A percentile compares a stretch with the other conserved stretches of the same genome.
These are phyloP conservation scores for Hexactinellida sp. DNA, from an alignment of 37 sponge, comb jelly and placozoan species.

Conservation along the genomic window DNA sequence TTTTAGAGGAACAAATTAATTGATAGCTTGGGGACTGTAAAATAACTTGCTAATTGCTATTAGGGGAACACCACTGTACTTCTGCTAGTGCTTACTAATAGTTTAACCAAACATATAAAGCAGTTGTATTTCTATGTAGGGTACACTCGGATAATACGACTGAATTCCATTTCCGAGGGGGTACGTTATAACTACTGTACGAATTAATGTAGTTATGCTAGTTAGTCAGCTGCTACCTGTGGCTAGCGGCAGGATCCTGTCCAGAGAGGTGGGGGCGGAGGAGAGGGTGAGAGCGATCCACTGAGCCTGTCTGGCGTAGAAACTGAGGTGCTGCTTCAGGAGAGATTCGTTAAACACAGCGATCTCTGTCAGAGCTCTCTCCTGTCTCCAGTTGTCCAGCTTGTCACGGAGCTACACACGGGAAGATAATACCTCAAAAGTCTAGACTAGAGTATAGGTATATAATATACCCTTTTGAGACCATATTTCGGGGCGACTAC, in stretches of 20 bases:
- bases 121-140: too few relatives aligned
- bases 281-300: background rate
- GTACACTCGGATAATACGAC: too few relatives aligned
- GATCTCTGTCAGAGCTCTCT: background rate
- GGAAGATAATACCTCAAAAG: background rate
- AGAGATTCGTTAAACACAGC: slow-evolving; percentile 8
- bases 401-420: background rate
- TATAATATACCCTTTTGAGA: too few relatives aligned
- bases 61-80: background rate
- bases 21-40: background rate
- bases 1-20: background rate
- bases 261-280: background rate
- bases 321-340: background rate
- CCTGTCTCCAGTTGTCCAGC: background rate
- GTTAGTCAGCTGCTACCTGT: too few relatives aligned
- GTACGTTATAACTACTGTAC: too few relatives aligned
- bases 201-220: too few relatives aligned
- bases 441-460: background rate
- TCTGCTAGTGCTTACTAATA: too few relatives aligned
- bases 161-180: too few relatives aligned
- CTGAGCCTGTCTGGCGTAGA: background rate
- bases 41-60: too few relatives aligned
- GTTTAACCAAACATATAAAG: too few relatives aligned
- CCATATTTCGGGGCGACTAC: too few relatives aligned
- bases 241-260: background rate